Percentiles rank a stretch among this genome's conserved stretches.
phyloP scores from a whole-genome alignment of 92 coral and sea anemone species.

The Diadumene lineata region DNA sequence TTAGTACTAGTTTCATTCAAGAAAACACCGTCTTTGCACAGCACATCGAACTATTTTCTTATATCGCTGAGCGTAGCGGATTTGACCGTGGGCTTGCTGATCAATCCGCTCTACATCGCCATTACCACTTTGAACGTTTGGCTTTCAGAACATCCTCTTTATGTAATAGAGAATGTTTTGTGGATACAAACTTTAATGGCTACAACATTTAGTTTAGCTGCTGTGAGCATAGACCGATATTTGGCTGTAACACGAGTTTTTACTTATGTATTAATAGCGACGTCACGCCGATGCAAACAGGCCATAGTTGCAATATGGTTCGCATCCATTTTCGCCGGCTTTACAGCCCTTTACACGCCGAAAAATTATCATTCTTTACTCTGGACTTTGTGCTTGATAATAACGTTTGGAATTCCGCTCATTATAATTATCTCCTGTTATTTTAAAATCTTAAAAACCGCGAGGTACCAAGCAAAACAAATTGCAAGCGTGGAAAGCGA shows the following conservation, averaged over 20 bases:
- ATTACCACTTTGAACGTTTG: slow-evolving; percentile 33
- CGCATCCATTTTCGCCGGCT: slow-evolving; percentile 28
- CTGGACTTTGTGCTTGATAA: slow-evolving; percentile 28
- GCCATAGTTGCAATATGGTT: slow-evolving; percentile 28
- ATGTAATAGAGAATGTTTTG: slow-evolving; percentile 39
- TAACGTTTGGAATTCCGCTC: slow-evolving; percentile 42
- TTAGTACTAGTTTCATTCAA: slow-evolving; percentile 30
- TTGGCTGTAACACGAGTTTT: slow-evolving; percentile 48
- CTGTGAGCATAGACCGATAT: slow-evolving; percentile 50
- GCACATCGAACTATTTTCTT: slow-evolving; percentile 45
- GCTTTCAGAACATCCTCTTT: slow-evolving; percentile 46
- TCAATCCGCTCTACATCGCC: slow-evolving; percentile 51
- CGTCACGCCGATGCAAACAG: slow-evolving; percentile 21
- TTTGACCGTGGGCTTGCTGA: slow-evolving; percentile 37
- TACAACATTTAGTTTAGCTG: slow-evolving; percentile 52
- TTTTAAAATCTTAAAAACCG: slow-evolving; percentile 30
- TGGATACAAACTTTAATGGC: slow-evolving; percentile 50
- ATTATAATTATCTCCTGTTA: slow-evolving; percentile 36
- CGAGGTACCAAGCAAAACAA: slow-evolving; percentile 26
- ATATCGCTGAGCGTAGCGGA: slow-evolving; percentile 43
- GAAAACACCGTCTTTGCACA: slow-evolving; percentile 36
- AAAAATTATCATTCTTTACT: neutral
- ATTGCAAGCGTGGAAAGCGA: slow-evolving; percentile 14
- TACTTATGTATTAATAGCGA: slow-evolving; percentile 23
- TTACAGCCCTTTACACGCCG: slow-evolving; percentile 20